Base-by-base conservation (phyloP, 2,113 vertebrate genomes). In the Ptyas mucosa region DNA sequence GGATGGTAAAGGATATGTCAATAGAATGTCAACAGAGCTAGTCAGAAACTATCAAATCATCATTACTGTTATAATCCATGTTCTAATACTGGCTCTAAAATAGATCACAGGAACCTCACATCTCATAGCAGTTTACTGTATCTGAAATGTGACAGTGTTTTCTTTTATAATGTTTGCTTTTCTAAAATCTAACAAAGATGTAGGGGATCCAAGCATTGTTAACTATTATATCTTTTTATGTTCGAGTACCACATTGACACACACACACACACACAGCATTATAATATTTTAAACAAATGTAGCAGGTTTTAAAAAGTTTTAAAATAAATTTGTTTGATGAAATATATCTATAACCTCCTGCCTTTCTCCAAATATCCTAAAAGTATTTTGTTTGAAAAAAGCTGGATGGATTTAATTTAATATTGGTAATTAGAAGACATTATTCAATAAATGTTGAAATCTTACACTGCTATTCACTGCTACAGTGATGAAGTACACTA, bases 1-100 rank as follows among this genome's bases (percentile, higher is more conserved):
- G 14, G 0, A 49, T 94, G 10, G 92, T 91, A 93, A 85, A 91
- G 29, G 34, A 81, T 91, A 90, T 94, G 75, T 94, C 94, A 95
- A 54, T 89, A 95, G 91, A 94, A 24, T 23, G 14, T 54, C 87
- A 94, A 43, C 21, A 53, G 5, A 93, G 49, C 29, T 91, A 61
- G 61, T 92, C 90, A 26, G 54, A 39, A 55, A 57, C 24, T 4
- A 39, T 91, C 18, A 46, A 92, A 2, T 86, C 93, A 93, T 88
- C 93, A 52, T 20, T 87, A 20, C 87, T 94, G 51, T 91, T 87
- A 46, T 5, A 93, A 75, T 18, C 54, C 51, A 91, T 26, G 8
- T 29, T 61, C 29, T 85, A 39, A 87, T 64, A 91, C 12, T 39
- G 93, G 24, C 43, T 94, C 12, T 89, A 92, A 88, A 87, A 49